Evolutionary conservation across 2,797 vertebrate genomes (phyloP).

Genomic region (Novumbra hubbsi): DNA sequence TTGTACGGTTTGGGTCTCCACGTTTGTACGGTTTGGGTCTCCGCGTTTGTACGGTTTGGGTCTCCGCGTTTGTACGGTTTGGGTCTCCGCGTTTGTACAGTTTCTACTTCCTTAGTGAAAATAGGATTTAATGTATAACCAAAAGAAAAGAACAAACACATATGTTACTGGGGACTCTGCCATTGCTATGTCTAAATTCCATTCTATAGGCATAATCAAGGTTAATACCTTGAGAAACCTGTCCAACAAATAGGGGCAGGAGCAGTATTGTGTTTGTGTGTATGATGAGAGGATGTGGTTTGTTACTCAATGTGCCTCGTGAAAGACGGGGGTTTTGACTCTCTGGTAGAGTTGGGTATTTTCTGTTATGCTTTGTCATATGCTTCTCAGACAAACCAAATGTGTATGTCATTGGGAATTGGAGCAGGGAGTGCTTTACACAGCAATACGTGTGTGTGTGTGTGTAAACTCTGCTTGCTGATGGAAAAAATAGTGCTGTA

Average conservation of each 20-base stretch:
- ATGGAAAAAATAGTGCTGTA: slow-evolving; percentile 26
- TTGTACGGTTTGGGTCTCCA: neutral
- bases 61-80: no score
- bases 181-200: no score
- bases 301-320: slow-evolving; percentile 17
- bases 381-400: slow-evolving; percentile 37
- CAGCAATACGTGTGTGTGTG: slow-evolving; percentile 22
- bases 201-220: no score
- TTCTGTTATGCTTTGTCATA: neutral
- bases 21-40: no score
- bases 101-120: no score
- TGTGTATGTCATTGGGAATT: slow-evolving; percentile 50
- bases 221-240: no score
- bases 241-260: neutral
- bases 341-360: neutral
- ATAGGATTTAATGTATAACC: no score
- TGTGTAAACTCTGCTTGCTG: slow-evolving; percentile 10
- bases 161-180: no score
- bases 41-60: no score
- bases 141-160: no score
- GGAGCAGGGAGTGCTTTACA: slow-evolving; percentile 45
- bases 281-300: slow-evolving; percentile 4
- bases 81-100: no score
- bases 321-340: neutral
- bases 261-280: neutral